Conservation (phyloP, 2,797 vertebrate genomes). For the Kryptopterus vitreolus region DNA sequence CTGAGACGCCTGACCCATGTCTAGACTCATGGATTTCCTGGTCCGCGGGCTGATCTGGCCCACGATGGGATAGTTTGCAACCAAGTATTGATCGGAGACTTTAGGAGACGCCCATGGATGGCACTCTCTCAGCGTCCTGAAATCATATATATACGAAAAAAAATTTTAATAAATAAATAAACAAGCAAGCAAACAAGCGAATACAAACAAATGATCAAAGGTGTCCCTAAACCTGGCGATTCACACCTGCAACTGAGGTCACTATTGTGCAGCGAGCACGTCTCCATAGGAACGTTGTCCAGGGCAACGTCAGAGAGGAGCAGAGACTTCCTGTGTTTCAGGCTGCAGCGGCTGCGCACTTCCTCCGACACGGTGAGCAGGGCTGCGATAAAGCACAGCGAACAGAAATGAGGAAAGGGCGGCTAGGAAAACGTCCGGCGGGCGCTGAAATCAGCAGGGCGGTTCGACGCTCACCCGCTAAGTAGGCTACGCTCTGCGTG, state of each 20-base stretch:
- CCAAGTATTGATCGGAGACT: constrained; percentile 88
- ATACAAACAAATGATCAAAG: background rate
- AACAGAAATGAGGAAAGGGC: background rate
- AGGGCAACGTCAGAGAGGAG: constrained; percentile 89
- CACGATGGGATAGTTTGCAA: constrained; percentile 84
- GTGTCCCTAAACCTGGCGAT: background rate
- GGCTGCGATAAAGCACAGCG: constrained; percentile 67
- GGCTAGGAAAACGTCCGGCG: background rate
- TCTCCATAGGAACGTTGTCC: constrained; percentile 95
- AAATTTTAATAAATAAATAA: too few relatives aligned
- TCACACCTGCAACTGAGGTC: constrained; percentile 85
- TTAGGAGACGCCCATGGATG: constrained; percentile 94
- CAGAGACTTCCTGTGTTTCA: constrained; percentile 95
- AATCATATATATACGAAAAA: too few relatives aligned
- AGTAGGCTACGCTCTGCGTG: constrained; percentile 95
- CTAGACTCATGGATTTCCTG: constrained; percentile 97
- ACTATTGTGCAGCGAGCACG: constrained; percentile 82
- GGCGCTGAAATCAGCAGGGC: background rate
- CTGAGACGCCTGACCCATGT: constrained; percentile 98
- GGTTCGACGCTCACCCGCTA: constrained; percentile 82
- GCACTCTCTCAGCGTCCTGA: constrained; percentile 88
- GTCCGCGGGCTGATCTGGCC: constrained; percentile 95
- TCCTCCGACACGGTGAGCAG: constrained; percentile 96
- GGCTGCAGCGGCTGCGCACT: constrained; percentile 92
- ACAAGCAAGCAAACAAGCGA: too few relatives aligned